A percentile compares a stretch with the other conserved stretches of the same genome.
Conservation (phyloP, 30 jellyfish, hydroid and myxozoan species). For the Chironex yamaguchii region DNA sequence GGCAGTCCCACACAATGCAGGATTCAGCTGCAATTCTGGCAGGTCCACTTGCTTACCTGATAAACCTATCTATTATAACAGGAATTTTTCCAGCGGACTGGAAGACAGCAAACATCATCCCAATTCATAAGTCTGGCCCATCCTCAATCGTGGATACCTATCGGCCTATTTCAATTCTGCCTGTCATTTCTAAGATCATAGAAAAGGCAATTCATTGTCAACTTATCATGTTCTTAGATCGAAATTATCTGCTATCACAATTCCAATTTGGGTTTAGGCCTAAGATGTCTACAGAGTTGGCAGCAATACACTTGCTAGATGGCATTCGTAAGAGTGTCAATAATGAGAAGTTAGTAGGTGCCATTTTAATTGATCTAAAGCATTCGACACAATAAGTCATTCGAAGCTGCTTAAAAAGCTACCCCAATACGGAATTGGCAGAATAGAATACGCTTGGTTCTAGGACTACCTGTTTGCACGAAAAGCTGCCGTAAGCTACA, state of each 20-base stretch:
- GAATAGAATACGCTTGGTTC: neutral
- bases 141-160: conserved; percentile 32
- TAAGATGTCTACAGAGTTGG: conserved; percentile 8
- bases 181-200: conserved; percentile 34
- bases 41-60: conserved; percentile 52
- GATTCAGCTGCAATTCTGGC: conserved; percentile 18
- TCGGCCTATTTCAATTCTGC: conserved; percentile 27
- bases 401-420: too few species aligned
- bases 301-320: conserved; percentile 40
- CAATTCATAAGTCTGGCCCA: conserved; percentile 51
- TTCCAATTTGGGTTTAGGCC: conserved; percentile 46
- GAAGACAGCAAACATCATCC: conserved; percentile 70
- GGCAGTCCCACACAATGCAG: conserved; percentile 11
- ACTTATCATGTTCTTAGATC: conserved; percentile 44
- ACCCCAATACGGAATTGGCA: conserved; percentile 14
- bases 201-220: conserved; percentile 47
- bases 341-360: too few species aligned
- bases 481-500: neutral
- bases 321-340: too few species aligned
- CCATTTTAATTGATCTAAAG: too few species aligned
- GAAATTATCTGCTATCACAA: conserved; percentile 19
- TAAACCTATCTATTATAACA: conserved; percentile 58
- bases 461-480: neutral
- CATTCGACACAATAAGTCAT: too few species aligned
- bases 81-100: conserved; percentile 71